phyloP scores from a whole-genome alignment of 2,888 invertebrate genomes.

The Rugalucina vietnamica region DNA sequence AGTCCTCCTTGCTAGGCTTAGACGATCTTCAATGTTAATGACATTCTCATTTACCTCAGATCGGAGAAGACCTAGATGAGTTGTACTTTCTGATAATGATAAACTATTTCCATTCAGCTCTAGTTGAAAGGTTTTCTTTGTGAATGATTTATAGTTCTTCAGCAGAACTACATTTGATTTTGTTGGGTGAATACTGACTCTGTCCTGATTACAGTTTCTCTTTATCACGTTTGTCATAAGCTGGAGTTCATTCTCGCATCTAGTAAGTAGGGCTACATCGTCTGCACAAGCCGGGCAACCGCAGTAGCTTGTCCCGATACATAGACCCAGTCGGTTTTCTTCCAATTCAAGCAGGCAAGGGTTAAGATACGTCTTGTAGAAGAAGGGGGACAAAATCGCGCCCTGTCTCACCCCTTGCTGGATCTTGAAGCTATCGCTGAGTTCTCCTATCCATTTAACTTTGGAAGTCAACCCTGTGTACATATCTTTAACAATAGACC shows the following conservation, averaged over 20 bases:
- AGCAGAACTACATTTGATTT: background rate
- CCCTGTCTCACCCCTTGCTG: conserved; percentile 23
- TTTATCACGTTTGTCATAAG: background rate
- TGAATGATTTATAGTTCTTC: background rate
- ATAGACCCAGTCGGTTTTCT: background rate
- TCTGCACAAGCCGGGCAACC: conserved; percentile 21
- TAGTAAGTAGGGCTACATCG: conserved; percentile 3
- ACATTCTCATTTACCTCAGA: background rate
- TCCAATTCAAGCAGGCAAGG: conserved; percentile 1
- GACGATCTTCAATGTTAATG: too few species aligned
- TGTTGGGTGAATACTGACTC: background rate
- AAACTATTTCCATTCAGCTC: background rate
- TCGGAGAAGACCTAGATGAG: background rate
- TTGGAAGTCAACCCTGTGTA: background rate
- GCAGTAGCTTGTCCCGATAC: background rate
- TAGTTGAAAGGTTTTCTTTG: background rate
- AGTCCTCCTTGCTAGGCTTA: background rate
- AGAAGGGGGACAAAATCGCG: conserved; percentile 14
- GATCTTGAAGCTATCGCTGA: background rate
- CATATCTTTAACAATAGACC: background rate
- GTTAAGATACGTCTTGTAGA: conserved; percentile 19
- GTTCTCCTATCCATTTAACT: background rate
- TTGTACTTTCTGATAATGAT: background rate
- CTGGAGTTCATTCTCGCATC: background rate
- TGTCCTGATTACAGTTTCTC: background rate